Evolutionary conservation across 2,888 invertebrate species (phyloP).

Genomic region (Invenusta paracnida): DNA sequence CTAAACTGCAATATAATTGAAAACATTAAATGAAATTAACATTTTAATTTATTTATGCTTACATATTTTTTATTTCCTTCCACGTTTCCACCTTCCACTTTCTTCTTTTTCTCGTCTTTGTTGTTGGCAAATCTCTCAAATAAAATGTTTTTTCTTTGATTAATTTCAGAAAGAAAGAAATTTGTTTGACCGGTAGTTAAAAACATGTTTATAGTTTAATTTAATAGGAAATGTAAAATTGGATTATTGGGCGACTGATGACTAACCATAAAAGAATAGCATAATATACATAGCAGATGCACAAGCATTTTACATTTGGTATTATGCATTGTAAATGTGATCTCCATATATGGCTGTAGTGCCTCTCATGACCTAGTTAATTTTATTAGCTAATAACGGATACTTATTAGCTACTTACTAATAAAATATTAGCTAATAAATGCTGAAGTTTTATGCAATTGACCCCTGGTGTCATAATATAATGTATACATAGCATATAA

Average conservation of each 20-base stretch:
- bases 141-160: conserved; percentile 13
- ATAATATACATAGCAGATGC: too few species aligned
- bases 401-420: background rate
- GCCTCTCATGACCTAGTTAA: background rate
- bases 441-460: background rate
- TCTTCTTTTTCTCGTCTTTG: conserved; percentile 13
- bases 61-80: conserved; percentile 10
- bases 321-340: background rate
- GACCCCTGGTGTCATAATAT: background rate
- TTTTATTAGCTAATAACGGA: background rate
- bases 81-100: conserved; percentile 3
- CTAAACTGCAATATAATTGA: too few species aligned
- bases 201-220: background rate
- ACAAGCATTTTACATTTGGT: background rate
- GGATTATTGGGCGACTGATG: too few species aligned
- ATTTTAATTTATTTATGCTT: background rate
- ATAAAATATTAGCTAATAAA: background rate
- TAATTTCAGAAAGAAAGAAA: conserved; percentile 17
- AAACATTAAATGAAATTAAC: background rate
- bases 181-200: background rate
- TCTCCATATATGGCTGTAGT: background rate
- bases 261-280: too few species aligned
- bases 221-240: background rate
- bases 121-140: background rate
- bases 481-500: too few species aligned